These are phyloP conservation scores for Pollicipes pollicipes DNA, from an alignment of 1,140 invertebrate genomes.

Conservation along the genomic window DNA sequence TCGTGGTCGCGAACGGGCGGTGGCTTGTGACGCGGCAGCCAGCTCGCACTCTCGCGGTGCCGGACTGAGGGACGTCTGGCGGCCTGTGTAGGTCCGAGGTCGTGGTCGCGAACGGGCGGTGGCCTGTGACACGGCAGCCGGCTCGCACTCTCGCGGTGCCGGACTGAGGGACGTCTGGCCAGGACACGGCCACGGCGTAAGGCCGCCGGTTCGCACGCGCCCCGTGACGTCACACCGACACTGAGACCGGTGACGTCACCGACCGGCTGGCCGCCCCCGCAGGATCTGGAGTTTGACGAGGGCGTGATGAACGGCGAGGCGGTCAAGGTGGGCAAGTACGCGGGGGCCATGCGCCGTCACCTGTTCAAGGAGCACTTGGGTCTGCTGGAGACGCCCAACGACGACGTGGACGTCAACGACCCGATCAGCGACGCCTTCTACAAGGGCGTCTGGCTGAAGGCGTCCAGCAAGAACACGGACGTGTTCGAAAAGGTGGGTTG, in stretches of 20 bases:
- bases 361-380: conserved; percentile 83
- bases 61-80: too few species aligned
- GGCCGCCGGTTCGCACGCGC: too few species aligned
- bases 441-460: conserved; percentile 55
- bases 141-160: too few species aligned
- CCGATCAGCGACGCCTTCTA: conserved; percentile 59
- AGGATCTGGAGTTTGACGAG: conserved; percentile 64
- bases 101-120: too few species aligned
- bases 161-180: too few species aligned
- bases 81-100: too few species aligned
- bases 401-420: conserved; percentile 43
- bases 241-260: neutral
- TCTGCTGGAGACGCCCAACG: conserved; percentile 26
- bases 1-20: too few species aligned
- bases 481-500: conserved; percentile 60
- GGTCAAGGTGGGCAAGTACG: conserved; percentile 65
- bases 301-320: conserved; percentile 58
- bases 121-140: too few species aligned
- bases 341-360: conserved; percentile 58
- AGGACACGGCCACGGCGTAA: too few species aligned
- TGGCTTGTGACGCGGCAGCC: too few species aligned
- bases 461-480: conserved; percentile 58
- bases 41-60: too few species aligned
- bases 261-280: neutral
- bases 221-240: too few species aligned